Percentiles rank a stretch among this genome's conserved stretches.
phyloP scores from a whole-genome alignment of 1,140 invertebrate species.

The Araneus ventricosus region DNA sequence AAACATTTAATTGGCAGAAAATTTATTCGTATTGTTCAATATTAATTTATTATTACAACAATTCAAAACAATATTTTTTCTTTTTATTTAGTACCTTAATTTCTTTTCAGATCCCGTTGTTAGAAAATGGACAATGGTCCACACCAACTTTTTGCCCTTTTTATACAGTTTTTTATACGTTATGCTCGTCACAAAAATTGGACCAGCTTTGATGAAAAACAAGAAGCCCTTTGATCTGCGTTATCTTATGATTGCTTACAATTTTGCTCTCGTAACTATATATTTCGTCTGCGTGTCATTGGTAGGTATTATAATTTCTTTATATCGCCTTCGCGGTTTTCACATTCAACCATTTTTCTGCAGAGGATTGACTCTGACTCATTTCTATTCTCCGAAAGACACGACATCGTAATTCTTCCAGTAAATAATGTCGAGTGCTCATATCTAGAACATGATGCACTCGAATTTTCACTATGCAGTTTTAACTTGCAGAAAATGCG shows the following conservation, averaged over 20 bases:
- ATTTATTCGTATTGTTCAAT: not conserved
- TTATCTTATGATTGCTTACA: conserved; percentile 89
- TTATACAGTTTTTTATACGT: conserved; percentile 84
- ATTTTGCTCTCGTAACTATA: conserved; percentile 79
- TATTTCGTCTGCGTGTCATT: conserved; percentile 18
- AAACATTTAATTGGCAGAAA: not conserved
- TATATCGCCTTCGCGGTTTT: no score
- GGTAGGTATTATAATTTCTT: not conserved
- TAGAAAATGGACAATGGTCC: conserved; percentile 47
- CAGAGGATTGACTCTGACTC: no score
- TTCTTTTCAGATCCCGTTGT: conserved; percentile 54
- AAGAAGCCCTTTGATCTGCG: conserved; percentile 90
- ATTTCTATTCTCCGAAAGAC: no score
- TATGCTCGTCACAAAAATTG: conserved; percentile 85
- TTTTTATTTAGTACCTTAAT: conserved; percentile 83
- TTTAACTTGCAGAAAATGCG: no score
- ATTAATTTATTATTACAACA: not conserved
- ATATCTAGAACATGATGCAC: no score
- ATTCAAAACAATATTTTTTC: not conserved
- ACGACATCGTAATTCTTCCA: no score
- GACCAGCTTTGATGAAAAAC: conserved; percentile 91
- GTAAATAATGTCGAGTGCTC: no score
- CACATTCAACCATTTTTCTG: no score
- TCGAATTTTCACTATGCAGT: no score
- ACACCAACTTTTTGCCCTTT: conserved; percentile 37